These are phyloP conservation scores for Rhagoletis zephyria DNA, from an alignment of 1,140 invertebrate genomes.

Conservation along the genomic window DNA sequence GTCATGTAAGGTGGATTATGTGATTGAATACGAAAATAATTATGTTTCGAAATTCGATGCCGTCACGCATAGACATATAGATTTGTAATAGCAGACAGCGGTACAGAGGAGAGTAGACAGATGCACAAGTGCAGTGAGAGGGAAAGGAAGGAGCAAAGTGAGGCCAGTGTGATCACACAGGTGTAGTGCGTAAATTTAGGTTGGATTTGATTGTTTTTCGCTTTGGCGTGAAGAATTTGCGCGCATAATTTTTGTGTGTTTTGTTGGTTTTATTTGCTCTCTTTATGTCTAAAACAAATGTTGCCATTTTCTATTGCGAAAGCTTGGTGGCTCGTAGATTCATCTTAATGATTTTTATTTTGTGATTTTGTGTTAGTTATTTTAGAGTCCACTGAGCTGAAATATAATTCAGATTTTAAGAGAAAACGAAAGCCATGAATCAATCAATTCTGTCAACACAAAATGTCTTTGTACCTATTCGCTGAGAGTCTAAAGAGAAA, in stretches of 20 bases:
- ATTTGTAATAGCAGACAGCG: too few species aligned
- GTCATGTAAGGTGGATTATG: constrained; percentile 73
- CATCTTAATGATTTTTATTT: neutral
- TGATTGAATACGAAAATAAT: constrained; percentile 73
- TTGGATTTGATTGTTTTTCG: neutral
- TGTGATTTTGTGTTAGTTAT: too few species aligned
- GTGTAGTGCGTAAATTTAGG: constrained; percentile 14
- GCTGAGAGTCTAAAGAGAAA: too few species aligned
- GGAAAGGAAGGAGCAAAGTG: neutral
- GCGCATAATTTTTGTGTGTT: constrained; percentile 36
- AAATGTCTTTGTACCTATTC: too few species aligned
- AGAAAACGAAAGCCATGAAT: too few species aligned
- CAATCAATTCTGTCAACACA: too few species aligned
- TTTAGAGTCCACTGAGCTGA: too few species aligned
- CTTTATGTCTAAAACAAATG: neutral
- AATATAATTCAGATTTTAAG: too few species aligned
- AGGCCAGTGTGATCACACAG: neutral
- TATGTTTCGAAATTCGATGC: constrained; percentile 73
- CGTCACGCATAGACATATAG: constrained; percentile 29
- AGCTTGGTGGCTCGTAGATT: neutral
- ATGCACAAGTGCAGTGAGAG: neutral
- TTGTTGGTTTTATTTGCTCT: constrained; percentile 6
- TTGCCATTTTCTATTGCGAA: neutral
- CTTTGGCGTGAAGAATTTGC: constrained; percentile 65
- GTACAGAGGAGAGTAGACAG: neutral